These are phyloP conservation scores for Poecilobothrus nobilitatus DNA, from an alignment of 2,888 invertebrate genomes.

Conservation along the genomic window DNA sequence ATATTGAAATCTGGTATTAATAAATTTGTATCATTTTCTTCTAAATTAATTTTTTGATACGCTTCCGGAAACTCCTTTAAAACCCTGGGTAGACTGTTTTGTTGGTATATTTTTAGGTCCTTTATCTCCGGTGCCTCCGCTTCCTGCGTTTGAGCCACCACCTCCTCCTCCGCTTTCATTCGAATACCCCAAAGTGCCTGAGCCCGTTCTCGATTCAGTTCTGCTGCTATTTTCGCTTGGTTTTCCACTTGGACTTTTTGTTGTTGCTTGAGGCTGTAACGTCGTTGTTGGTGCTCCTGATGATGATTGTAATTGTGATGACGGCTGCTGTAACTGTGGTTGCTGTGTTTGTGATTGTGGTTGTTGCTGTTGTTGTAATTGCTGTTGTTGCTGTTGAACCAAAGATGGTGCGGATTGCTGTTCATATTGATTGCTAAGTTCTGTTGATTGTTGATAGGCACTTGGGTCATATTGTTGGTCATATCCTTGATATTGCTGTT, in stretches of 20 bases:
- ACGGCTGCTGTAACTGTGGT: slow-evolving; percentile 10
- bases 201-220: slow-evolving; percentile 41
- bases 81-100: slow-evolving; percentile 43
- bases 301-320: slow-evolving; percentile 8
- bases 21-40: slow-evolving; percentile 30
- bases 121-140: slow-evolving; percentile 30
- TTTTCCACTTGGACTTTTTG: slow-evolving; percentile 25
- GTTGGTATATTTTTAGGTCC: slow-evolving; percentile 32
- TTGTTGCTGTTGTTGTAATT: slow-evolving; percentile 23
- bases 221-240: slow-evolving; percentile 34
- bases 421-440: slow-evolving; percentile 9
- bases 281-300: slow-evolving; percentile 18
- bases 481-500: slow-evolving; percentile 19
- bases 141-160: slow-evolving; percentile 29
- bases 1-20: slow-evolving; percentile 37
- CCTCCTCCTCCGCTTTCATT: slow-evolving; percentile 28
- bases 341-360: slow-evolving; percentile 22
- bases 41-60: slow-evolving; percentile 24
- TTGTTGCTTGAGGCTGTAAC: slow-evolving; percentile 19
- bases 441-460: slow-evolving; percentile 18
- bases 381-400: slow-evolving; percentile 25
- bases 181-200: slow-evolving; percentile 41
- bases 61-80: slow-evolving; percentile 32
- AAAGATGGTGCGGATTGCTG: slow-evolving; percentile 20
- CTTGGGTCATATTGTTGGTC: slow-evolving; percentile 18